Evolutionary conservation across 2,113 vertebrate genomes (phyloP).

Genomic region (Aspiorhynchus laticeps): DNA sequence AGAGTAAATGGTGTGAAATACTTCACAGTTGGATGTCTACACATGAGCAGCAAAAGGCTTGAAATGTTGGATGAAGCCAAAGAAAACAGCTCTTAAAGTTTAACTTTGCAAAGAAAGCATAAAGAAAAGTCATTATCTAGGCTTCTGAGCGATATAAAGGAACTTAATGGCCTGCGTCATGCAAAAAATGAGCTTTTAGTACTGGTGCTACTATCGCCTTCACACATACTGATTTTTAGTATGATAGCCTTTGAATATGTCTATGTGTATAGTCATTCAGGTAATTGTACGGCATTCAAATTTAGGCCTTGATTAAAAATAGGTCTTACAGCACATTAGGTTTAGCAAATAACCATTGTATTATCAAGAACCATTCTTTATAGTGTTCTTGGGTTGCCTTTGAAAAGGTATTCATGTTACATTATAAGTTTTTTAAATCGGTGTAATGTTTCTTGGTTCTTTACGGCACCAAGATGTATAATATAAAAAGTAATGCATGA

Average conservation of each 20-base stretch:
- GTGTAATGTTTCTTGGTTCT: neutral
- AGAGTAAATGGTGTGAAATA: slow-evolving; percentile 30
- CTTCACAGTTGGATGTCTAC: slow-evolving; percentile 1
- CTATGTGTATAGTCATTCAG: too few relatives aligned
- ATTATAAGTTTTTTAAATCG: neutral
- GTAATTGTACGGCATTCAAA: neutral
- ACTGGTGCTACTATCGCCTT: neutral
- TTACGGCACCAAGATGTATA: neutral
- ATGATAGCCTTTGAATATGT: neutral
- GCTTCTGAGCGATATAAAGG: neutral
- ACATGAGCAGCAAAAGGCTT: slow-evolving; percentile 35
- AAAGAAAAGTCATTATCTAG: neutral
- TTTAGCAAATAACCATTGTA: neutral
- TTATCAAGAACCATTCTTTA: neutral
- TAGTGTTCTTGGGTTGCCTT: neutral
- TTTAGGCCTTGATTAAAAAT: neutral
- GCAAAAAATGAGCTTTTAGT: neutral
- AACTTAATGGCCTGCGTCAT: neutral
- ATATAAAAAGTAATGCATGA: neutral
- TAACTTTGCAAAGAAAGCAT: neutral
- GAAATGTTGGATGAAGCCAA: slow-evolving; percentile 5
- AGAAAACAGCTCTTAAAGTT: neutral
- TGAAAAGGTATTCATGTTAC: neutral
- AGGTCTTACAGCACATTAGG: neutral
- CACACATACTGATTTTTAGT: neutral